phyloP scores from a whole-genome alignment of 2,113 vertebrate genomes.

The Chaetops frenatus region DNA sequence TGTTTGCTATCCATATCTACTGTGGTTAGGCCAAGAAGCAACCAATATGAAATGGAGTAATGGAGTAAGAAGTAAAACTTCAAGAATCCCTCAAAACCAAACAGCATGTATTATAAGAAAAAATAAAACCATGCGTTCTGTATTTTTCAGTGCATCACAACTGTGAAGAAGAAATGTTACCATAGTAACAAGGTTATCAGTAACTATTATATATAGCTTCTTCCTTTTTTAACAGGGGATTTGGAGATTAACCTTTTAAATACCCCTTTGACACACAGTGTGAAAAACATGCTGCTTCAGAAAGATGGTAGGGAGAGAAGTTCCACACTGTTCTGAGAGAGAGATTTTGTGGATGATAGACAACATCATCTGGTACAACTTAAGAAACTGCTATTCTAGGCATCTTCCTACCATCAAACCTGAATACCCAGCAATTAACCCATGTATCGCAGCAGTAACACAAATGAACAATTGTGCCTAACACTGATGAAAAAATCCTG shows the following conservation, averaged over 20 bases:
- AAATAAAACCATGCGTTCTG: conserved; percentile 10
- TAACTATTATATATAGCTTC: conserved; percentile 29
- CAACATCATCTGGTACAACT: neutral
- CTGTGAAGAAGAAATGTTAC: conserved; percentile 53
- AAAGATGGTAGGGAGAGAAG: neutral
- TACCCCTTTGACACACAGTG: neutral
- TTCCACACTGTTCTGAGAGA: neutral
- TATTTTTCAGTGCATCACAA: conserved; percentile 45
- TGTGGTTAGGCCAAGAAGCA: neutral
- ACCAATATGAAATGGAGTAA: neutral
- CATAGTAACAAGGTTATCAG: conserved; percentile 65
- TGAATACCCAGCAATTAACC: conserved; percentile 1
- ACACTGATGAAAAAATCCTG: conserved; percentile 29
- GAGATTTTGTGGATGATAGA: conserved; percentile 39
- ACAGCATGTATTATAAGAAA: neutral
- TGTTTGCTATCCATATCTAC: neutral
- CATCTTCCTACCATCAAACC: neutral
- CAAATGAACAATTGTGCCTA: conserved; percentile 4
- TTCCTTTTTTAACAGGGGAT: conserved; percentile 25
- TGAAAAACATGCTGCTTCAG: conserved; percentile 28
- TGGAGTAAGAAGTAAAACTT: conserved; percentile 15
- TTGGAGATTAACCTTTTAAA: conserved; percentile 59
- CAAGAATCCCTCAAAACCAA: conserved; percentile 19
- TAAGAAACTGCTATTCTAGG: neutral
- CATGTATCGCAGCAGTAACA: neutral